Percentiles rank a stretch among this genome's conserved stretches.
Evolutionary conservation across 2,113 vertebrate species (phyloP).

Genomic region (Petaurus breviceps): DNA sequence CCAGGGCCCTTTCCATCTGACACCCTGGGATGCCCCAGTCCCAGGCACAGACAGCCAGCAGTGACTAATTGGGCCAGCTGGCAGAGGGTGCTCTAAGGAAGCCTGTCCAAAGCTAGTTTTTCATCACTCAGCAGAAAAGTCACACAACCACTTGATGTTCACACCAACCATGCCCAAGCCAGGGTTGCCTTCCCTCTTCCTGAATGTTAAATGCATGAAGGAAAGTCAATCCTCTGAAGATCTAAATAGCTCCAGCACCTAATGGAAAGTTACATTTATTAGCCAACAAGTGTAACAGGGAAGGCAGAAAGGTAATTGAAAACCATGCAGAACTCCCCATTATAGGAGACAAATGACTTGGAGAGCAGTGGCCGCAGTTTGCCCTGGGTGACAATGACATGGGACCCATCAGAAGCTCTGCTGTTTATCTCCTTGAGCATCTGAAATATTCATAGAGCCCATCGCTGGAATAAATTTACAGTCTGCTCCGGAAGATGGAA

Average conservation of each 20-base stretch:
- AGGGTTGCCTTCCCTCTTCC: not conserved
- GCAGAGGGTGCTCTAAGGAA: not conserved
- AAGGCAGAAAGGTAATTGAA: conserved; percentile 44
- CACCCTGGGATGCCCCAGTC: not conserved
- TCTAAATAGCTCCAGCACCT: not conserved
- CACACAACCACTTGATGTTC: not conserved
- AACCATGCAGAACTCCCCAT: conserved; percentile 25
- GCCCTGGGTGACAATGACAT: conserved; percentile 72
- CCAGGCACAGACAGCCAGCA: not conserved
- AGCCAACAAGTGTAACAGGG: conserved; percentile 21
- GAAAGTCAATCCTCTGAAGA: not conserved
- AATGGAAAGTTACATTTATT: not conserved
- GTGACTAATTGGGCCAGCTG: not conserved
- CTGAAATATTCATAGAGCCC: conserved; percentile 88
- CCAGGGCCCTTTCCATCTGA: not conserved
- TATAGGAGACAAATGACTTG: conserved; percentile 39
- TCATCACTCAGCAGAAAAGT: not conserved
- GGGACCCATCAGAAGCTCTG: conserved; percentile 79
- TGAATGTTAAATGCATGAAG: conserved; percentile 43
- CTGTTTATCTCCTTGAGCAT: conserved; percentile 81
- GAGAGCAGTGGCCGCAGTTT: conserved; percentile 67
- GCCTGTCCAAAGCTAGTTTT: no score
- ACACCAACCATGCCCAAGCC: not conserved
- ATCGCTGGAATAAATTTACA: conserved; percentile 87
- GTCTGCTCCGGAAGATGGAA: conserved; percentile 85